Conservation (phyloP, 2,797 vertebrate species). For the Platalea minor region DNA sequence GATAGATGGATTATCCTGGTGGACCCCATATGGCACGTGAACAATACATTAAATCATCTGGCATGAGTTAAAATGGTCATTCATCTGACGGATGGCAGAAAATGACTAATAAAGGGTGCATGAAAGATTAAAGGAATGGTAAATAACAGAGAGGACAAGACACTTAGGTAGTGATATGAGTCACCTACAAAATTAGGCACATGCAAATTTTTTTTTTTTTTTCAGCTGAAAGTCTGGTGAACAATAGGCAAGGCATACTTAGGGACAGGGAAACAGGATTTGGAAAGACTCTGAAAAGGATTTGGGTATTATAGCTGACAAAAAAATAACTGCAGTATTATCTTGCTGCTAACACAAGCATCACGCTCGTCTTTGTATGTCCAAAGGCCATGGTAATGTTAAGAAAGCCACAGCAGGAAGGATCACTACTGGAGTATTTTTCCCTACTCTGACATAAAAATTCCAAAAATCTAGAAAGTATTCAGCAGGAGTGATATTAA, state of each 20-base stretch:
- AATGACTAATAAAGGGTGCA: not conserved
- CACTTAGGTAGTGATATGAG: not conserved
- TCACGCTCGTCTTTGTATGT: not conserved
- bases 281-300: not conserved
- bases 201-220: not conserved
- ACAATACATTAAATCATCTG: not conserved
- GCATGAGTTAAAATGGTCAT: not conserved
- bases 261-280: not conserved
- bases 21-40: not conserved
- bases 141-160: slow-evolving; percentile 31
- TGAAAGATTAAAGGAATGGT: slow-evolving; percentile 14
- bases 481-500: not conserved
- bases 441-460: not conserved
- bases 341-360: not conserved
- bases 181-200: slow-evolving; percentile 28
- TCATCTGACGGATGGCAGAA: not conserved
- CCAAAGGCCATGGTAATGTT: not conserved
- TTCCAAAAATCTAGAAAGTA: not conserved
- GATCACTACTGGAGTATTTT: not conserved
- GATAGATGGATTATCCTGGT: not conserved
- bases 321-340: not conserved
- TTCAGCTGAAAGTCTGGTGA: not conserved
- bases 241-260: not conserved
- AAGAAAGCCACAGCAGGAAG: not conserved
- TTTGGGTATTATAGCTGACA: not conserved